phyloP scores from a whole-genome alignment of 2,113 vertebrate genomes.

The Odontesthes bonariensis region DNA sequence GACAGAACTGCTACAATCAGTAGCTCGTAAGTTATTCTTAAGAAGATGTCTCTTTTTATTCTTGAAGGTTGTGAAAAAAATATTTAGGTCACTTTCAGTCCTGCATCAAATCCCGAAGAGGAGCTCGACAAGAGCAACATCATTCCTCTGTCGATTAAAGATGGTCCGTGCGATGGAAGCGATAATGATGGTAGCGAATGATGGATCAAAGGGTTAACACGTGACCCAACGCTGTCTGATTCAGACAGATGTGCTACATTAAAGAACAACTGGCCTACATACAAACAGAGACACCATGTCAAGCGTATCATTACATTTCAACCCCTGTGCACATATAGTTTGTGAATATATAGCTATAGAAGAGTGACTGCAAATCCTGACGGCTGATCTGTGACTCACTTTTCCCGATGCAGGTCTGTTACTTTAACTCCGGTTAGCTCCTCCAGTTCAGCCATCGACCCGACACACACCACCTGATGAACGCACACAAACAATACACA shows the following conservation, averaged over 20 bases:
- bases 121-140: background rate
- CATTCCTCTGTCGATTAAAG: constrained; percentile 38
- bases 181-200: constrained; percentile 31
- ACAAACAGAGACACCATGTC: background rate
- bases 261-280: background rate
- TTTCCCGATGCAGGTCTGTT: constrained; percentile 95
- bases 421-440: constrained; percentile 89
- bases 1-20: background rate
- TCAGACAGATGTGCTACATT: constrained; percentile 27
- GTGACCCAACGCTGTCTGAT: constrained; percentile 13
- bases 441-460: constrained; percentile 92
- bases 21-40: background rate
- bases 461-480: constrained; percentile 92
- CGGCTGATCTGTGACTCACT: constrained; percentile 80
- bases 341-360: background rate
- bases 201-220: constrained; percentile 24
- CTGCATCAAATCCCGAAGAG: background rate
- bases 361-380: background rate
- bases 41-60: background rate
- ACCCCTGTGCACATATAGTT: background rate
- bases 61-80: background rate
- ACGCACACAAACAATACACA: constrained; percentile 3
- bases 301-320: background rate
- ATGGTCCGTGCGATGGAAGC: constrained; percentile 14
- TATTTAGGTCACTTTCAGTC: background rate